Conservation (phyloP, 2,113 vertebrate species). For the Rhabdomys dilectus region DNA sequence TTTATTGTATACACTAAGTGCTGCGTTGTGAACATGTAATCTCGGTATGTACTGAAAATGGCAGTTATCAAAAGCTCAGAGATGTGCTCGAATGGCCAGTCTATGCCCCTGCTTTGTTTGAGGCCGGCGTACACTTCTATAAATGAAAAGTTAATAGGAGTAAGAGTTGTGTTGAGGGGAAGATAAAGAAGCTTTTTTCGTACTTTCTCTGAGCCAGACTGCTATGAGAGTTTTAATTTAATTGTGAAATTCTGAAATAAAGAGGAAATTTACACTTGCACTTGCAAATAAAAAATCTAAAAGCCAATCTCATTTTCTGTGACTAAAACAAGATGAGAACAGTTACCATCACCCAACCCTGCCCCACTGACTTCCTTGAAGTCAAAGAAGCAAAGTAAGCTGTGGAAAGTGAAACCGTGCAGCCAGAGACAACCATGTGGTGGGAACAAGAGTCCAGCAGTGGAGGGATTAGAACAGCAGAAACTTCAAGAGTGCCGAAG, state of each 20-base stretch:
- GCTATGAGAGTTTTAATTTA: constrained; percentile 43
- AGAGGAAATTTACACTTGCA: constrained; percentile 56
- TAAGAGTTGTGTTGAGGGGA: background rate
- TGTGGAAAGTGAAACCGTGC: constrained; percentile 45
- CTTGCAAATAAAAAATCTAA: constrained; percentile 45
- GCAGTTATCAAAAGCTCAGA: constrained; percentile 25
- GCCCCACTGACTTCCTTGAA: background rate
- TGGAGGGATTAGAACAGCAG: background rate
- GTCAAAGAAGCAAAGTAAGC: background rate
- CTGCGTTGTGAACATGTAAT: constrained; percentile 33
- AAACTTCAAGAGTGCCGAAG: background rate
- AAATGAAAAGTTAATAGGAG: background rate
- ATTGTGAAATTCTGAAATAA: constrained; percentile 65
- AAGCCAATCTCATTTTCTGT: constrained; percentile 16
- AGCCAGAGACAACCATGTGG: background rate
- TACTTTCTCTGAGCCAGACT: constrained; percentile 34
- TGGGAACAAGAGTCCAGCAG: background rate
- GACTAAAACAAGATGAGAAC: constrained; percentile 59
- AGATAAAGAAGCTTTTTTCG: constrained; percentile 44
- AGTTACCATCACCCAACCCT: background rate
- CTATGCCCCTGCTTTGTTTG: constrained; percentile 37
- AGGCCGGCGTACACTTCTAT: background rate
- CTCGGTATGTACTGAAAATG: background rate
- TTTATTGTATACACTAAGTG: constrained; percentile 3
- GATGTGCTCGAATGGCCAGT: background rate